phyloP scores from a whole-genome alignment of 64 coral and sea anemone genomes.

The Pachyseris speciosa region DNA sequence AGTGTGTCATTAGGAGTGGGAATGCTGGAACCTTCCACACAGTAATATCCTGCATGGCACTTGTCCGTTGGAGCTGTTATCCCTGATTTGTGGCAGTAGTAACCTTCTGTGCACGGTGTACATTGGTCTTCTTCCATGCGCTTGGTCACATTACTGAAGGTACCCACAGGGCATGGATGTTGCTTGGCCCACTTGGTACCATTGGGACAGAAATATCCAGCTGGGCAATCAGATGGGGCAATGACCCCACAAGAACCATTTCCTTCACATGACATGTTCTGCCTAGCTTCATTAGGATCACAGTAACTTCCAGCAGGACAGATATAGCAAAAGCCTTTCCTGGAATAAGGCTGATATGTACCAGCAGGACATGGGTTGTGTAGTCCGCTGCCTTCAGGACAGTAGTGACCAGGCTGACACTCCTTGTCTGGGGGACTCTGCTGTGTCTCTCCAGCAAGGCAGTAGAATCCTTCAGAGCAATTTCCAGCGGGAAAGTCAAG shows the following conservation, averaged over 20 bases:
- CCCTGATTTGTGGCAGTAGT: slow-evolving; percentile 86
- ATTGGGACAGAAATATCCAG: slow-evolving; percentile 90
- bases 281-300: slow-evolving; percentile 89
- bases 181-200: slow-evolving; percentile 80
- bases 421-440: slow-evolving; percentile 89
- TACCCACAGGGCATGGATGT: slow-evolving; percentile 90
- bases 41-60: slow-evolving; percentile 97
- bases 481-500: slow-evolving; percentile 89
- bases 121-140: slow-evolving; percentile 63
- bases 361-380: slow-evolving; percentile 93
- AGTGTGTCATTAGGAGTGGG: slow-evolving; percentile 94
- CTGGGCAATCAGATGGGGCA: slow-evolving; percentile 81
- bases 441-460: slow-evolving; percentile 87
- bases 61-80: slow-evolving; percentile 78
- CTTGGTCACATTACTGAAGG: slow-evolving; percentile 87
- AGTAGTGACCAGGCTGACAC: slow-evolving; percentile 95
- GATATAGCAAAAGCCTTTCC: slow-evolving; percentile 67
- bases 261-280: slow-evolving; percentile 80
- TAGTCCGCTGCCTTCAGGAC: slow-evolving; percentile 88
- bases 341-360: slow-evolving; percentile 82
- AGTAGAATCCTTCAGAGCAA: slow-evolving; percentile 94
- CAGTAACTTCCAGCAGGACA: slow-evolving; percentile 97
- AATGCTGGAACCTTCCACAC: slow-evolving; percentile 80
- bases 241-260: slow-evolving; percentile 84
- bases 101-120: slow-evolving; percentile 79